Evolutionary conservation across 2,888 invertebrate genomes (phyloP), one percentile per base, ranked within the genome.

Genomic region (Pachycephus smyrnensis): DNA sequence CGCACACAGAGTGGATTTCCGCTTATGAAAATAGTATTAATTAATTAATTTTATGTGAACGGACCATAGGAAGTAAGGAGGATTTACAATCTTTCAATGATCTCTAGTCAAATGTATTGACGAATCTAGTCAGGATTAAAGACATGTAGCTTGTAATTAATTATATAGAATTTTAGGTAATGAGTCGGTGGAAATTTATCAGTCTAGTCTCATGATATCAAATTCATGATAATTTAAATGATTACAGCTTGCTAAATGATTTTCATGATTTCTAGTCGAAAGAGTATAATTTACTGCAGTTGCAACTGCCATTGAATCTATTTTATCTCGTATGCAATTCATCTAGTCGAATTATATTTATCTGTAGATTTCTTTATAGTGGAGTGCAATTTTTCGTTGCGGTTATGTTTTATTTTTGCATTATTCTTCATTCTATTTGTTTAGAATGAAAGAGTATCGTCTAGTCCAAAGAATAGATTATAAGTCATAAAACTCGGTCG

Each of bases 371-470:
- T 23, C 23, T 55, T 55, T 55, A 55, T 55, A 55, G 2, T 2
- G 23, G 55, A 37, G 23, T 32, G 68, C 55, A 55, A 77, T 86
- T 84, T 83, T 40, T 69, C 77, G 83, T 86, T 75, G 3, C 12
- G 76, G 71, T 84, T 86, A 78, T 86, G 75, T 85, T 87, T 82
- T 81, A 84, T 86, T 85, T 82, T 80, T 79, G 81, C 81, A 82
- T 89, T 89, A 86, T 87, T 80, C 78, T 77, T 86, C 86, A 82
- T 88, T 88, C 88, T 84, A 85, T 79, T 82, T n/a, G 76, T 37
- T 82, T 85, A 82, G 88, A 89, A 83, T 84, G 85, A 83, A 86
- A 84, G 89, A 90, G 90, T 90, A 87, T 84, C 78, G 83, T 90
- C 89, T 90, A 90, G 89, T 90, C 89, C 82, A 87, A 86, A 86